These are phyloP conservation scores for Patella pellucida DNA, from an alignment of 2,888 invertebrate genomes.

Conservation along the genomic window DNA sequence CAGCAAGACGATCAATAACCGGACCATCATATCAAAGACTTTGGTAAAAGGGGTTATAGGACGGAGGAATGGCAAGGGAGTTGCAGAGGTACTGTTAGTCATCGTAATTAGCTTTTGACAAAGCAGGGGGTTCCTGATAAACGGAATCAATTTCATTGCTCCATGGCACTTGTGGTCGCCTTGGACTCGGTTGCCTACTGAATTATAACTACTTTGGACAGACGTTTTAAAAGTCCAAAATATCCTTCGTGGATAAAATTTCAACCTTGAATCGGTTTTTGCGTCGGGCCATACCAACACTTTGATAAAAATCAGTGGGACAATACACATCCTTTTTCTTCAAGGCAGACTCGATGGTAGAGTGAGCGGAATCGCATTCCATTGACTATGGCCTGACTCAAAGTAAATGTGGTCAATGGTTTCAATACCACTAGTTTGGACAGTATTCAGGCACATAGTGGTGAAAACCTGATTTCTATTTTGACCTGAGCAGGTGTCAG, in stretches of 20 bases:
- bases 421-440: not conserved
- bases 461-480: conserved; percentile 8
- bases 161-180: too few species aligned
- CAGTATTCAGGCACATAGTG: not conserved
- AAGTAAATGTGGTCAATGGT: not conserved
- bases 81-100: not conserved
- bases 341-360: not conserved
- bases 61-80: not conserved
- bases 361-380: not conserved
- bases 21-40: not conserved
- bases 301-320: not conserved
- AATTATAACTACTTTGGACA: too few species aligned
- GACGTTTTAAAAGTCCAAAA: not conserved
- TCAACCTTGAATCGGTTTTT: not conserved
- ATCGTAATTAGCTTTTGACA: not conserved
- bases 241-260: not conserved
- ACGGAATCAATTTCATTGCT: too few species aligned
- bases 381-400: not conserved
- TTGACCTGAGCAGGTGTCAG: conserved; percentile 16
- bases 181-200: too few species aligned
- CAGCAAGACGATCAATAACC: too few species aligned
- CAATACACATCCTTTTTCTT: not conserved
- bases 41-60: not conserved
- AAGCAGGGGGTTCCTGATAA: not conserved
- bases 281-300: not conserved